Evolutionary conservation across 2,888 invertebrate species (phyloP).

Genomic region (Pediacus dermestoides): DNA sequence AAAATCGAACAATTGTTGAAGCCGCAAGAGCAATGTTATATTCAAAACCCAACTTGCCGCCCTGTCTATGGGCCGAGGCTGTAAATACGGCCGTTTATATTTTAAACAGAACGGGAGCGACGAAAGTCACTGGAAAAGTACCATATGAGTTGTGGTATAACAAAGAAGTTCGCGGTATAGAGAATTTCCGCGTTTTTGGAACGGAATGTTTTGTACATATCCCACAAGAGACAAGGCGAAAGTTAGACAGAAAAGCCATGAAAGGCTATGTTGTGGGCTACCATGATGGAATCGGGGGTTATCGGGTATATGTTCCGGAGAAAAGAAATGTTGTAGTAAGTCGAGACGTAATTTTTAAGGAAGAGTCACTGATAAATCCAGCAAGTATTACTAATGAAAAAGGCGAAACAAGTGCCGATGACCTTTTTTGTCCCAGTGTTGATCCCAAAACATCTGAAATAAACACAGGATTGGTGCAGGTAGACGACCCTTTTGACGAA

Average conservation of each 20-base stretch:
- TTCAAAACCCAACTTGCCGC: slow-evolving; percentile 17
- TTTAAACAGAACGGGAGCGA: slow-evolving; percentile 20
- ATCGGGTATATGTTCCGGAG: slow-evolving; percentile 22
- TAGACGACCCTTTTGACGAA: no score
- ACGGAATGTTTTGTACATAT: slow-evolving; percentile 26
- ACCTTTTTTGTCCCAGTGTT: no score
- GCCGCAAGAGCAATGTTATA: slow-evolving; percentile 19
- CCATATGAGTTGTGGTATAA: slow-evolving; percentile 18
- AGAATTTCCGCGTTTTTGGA: slow-evolving; percentile 23
- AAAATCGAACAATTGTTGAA: slow-evolving; percentile 18
- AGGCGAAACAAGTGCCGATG: no score
- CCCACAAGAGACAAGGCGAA: slow-evolving; percentile 23
- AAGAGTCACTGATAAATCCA: slow-evolving; percentile 7
- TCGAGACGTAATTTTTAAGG: slow-evolving; percentile 24
- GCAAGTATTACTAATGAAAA: no score
- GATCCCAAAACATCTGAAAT: no score
- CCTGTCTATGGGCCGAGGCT: slow-evolving; percentile 17
- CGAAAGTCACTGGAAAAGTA: slow-evolving; percentile 13
- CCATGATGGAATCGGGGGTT: slow-evolving; percentile 20
- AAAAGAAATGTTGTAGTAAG: slow-evolving; percentile 19
- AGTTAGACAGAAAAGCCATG: slow-evolving; percentile 21
- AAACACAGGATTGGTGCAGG: no score
- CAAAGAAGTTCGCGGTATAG: slow-evolving; percentile 11
- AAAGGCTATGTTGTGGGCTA: slow-evolving; percentile 24
- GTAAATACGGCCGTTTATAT: slow-evolving; percentile 22